These are phyloP conservation scores for Beris chalybata DNA, from an alignment of 2,888 invertebrate genomes.

Conservation along the genomic window DNA sequence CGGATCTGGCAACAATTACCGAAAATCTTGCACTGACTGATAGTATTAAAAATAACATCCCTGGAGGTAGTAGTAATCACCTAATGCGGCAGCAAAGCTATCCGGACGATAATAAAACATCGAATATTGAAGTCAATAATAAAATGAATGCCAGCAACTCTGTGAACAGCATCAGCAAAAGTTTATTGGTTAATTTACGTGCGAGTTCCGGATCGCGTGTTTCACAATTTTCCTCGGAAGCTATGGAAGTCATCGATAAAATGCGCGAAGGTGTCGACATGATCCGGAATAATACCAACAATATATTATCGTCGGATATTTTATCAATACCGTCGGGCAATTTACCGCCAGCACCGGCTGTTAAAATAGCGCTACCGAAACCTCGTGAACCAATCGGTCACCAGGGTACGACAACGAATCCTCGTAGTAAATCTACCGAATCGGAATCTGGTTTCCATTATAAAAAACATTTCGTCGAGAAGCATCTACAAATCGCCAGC, in stretches of 20 bases:
- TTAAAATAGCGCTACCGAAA: constrained; percentile 57
- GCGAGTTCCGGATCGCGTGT: constrained; percentile 39
- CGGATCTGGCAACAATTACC: constrained; percentile 83
- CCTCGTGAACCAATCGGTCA: constrained; percentile 43
- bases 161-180: constrained; percentile 51
- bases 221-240: constrained; percentile 58
- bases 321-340: constrained; percentile 60
- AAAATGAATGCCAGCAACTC: constrained; percentile 56
- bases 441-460: constrained; percentile 39
- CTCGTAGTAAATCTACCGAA: constrained; percentile 29
- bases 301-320: constrained; percentile 72
- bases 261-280: constrained; percentile 71
- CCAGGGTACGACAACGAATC: constrained; percentile 41
- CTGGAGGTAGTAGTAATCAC: constrained; percentile 44
- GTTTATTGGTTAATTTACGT: constrained; percentile 51
- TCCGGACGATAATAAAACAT: constrained; percentile 61
- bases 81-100: constrained; percentile 51
- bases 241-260: constrained; percentile 67
- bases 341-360: constrained; percentile 52
- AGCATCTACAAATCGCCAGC: constrained; percentile 40
- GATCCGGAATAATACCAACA: constrained; percentile 77
- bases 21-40: constrained; percentile 76
- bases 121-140: constrained; percentile 55
- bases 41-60: constrained; percentile 63
- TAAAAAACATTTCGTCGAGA: constrained; percentile 44